These are phyloP conservation scores for Heteromormyrus szaboi DNA, from an alignment of 2,797 vertebrate genomes.

Conservation along the genomic window DNA sequence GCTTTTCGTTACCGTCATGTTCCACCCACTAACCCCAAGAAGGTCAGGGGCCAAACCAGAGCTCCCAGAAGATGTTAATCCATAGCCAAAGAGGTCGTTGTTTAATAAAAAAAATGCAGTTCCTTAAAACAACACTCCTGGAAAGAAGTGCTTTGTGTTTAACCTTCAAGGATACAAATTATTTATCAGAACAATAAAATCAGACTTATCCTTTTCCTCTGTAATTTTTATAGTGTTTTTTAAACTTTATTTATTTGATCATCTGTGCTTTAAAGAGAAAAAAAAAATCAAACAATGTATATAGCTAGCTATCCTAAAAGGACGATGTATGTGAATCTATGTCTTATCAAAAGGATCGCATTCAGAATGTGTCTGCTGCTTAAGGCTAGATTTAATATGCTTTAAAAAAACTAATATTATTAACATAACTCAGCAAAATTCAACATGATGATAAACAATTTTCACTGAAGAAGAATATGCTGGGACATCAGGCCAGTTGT, in stretches of 20 bases:
- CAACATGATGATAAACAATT: neutral
- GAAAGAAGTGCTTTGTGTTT: neutral
- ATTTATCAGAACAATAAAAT: neutral
- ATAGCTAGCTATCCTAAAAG: neutral
- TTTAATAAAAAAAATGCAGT: slow-evolving; percentile 54
- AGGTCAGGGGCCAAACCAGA: slow-evolving; percentile 71
- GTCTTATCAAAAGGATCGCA: neutral
- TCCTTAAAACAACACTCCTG: slow-evolving; percentile 16
- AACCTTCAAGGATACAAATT: neutral
- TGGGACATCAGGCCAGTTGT: neutral
- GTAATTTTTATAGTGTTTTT: neutral
- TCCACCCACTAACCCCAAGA: slow-evolving; percentile 73
- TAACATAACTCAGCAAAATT: neutral
- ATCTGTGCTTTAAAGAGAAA: neutral
- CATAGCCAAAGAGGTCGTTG: slow-evolving; percentile 67
- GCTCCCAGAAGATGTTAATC: slow-evolving; percentile 74
- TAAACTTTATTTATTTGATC: neutral
- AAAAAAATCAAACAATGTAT: neutral
- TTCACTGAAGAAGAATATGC: neutral
- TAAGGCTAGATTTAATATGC: neutral
- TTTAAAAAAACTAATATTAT: neutral
- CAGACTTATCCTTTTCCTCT: neutral
- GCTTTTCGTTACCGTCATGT: slow-evolving; percentile 75
- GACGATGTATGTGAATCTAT: neutral
- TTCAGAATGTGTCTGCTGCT: neutral